A percentile compares a stretch with the other conserved stretches of the same genome.
Conservation (phyloP, 2,888 invertebrate species). For the Drosophila pegasa region DNA sequence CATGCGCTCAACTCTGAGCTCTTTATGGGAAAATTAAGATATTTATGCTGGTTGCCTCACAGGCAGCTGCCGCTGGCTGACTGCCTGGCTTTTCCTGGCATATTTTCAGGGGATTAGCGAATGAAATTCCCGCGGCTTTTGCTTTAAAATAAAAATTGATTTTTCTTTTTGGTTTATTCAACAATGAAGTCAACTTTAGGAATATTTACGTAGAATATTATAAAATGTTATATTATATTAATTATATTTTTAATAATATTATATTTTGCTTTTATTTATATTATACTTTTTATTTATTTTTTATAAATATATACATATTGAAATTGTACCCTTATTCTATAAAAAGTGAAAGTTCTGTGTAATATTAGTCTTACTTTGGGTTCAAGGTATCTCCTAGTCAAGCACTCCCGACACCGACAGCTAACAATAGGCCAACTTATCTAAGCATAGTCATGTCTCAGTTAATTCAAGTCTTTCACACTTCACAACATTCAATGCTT, state of each 20-base stretch:
- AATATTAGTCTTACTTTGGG: no score
- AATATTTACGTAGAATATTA: not conserved
- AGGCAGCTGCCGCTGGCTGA: not conserved
- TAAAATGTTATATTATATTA: no score
- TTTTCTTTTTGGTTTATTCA: not conserved
- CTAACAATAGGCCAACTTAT: not conserved
- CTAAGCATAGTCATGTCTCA: not conserved
- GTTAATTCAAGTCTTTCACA: not conserved
- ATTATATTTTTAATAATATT: no score
- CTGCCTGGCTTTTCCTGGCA: not conserved
- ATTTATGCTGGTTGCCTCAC: not conserved
- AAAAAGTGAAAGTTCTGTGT: no score
- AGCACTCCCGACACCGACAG: not conserved
- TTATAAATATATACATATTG: no score
- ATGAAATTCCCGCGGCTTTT: conserved; percentile 2
- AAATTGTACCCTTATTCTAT: no score
- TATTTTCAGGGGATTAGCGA: conserved; percentile 9
- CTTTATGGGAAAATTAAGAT: conserved; percentile 14
- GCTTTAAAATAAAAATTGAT: conserved; percentile 4
- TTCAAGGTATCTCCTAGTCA: not conserved
- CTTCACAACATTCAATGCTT: not conserved
- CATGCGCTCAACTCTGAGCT: not conserved
- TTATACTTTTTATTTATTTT: no score
- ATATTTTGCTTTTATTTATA: no score
- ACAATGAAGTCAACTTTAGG: not conserved